Evolutionary conservation across 2,113 vertebrate species (phyloP), one percentile per base, ranked within the genome.

Genomic region (Pluvianellus socialis): DNA sequence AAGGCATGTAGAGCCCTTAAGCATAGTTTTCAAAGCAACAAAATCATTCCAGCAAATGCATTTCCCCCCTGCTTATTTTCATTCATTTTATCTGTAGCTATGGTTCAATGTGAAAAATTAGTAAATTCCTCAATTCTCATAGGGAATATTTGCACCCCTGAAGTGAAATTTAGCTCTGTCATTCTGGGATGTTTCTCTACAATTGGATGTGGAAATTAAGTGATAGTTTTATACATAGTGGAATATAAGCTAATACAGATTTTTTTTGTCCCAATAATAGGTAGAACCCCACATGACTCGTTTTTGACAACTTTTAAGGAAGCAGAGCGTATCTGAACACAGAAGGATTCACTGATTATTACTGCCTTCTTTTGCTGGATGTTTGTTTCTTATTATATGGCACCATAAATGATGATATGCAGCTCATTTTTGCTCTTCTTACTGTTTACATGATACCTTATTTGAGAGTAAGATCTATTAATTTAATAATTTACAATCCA

Each of bases 301-400:
- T 9, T 65, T 86, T 71, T 33, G 20, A 19, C 14, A 30, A 9
- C 22, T 59, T 85, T 49, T 53, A 40, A 90, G 88, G 80, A 17
- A 26, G 62, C 32, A 53, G 42, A 40, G 85, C 65, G 45, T 21
- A 38, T 58, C 27, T 76, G 27, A 45, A 23, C 22, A 59, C 40
- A 52, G 59, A 38, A 38, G 38, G 20, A 74, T 95, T 91, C 79
- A 26, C 68, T 95, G 87, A 21, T 17, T 94, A 86, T 95, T 91
- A 94, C 87, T 94, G 79, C 80, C 92, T 89, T 79, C 93, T 98
- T 96, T 95, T 97, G 93, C 92, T 95, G 26, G 14, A 16, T 63
- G 59, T 40, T 82, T 58, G 61, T 55, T 92, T 90, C 30, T 26
- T 77, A 13, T 17, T 40, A 16, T 35, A 33, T 40, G 56, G 24